Conservation (phyloP, 1,140 invertebrate genomes). For the Drosophila asahinai region DNA sequence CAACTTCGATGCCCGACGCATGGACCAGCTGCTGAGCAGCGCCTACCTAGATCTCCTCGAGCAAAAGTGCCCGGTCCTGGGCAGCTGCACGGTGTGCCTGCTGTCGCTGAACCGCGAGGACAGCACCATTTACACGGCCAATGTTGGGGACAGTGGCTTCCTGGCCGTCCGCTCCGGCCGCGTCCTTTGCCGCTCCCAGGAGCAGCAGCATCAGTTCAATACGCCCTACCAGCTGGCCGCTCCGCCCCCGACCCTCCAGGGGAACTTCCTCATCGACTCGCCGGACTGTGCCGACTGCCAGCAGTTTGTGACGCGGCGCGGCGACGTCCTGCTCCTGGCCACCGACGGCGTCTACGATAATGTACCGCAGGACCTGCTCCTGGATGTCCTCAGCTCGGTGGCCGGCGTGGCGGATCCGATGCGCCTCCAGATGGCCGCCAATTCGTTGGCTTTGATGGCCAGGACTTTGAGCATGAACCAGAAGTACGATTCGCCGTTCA, state of each 20-base stretch:
- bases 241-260: slow-evolving; percentile 93
- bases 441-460: slow-evolving; percentile 97
- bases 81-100: slow-evolving; percentile 86
- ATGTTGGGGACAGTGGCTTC: slow-evolving; percentile 98
- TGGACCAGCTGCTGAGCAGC: slow-evolving; percentile 33
- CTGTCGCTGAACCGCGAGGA: slow-evolving; percentile 95
- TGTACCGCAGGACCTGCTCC: slow-evolving; percentile 94
- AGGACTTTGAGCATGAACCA: slow-evolving; percentile 96
- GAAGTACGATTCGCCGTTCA: slow-evolving; percentile 97
- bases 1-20: slow-evolving; percentile 18
- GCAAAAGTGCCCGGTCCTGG: slow-evolving; percentile 85
- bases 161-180: slow-evolving; percentile 94
- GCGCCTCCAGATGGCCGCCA: slow-evolving; percentile 94
- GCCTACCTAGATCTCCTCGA: slow-evolving; percentile 85
- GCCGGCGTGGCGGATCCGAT: slow-evolving; percentile 89
- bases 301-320: slow-evolving; percentile 94
- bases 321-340: slow-evolving; percentile 97
- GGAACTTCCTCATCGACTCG: slow-evolving; percentile 94
- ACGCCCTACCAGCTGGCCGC: slow-evolving; percentile 98
- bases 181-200: slow-evolving; percentile 95
- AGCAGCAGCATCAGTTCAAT: slow-evolving; percentile 99
- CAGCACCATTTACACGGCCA: slow-evolving; percentile 95
- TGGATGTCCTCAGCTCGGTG: slow-evolving; percentile 75
- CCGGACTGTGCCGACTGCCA: slow-evolving; percentile 96
- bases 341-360: slow-evolving; percentile 99